Evolutionary conservation across 2,113 vertebrate species (phyloP), one percentile per base, ranked within the genome.

Genomic region (Dermatemys mawii): DNA sequence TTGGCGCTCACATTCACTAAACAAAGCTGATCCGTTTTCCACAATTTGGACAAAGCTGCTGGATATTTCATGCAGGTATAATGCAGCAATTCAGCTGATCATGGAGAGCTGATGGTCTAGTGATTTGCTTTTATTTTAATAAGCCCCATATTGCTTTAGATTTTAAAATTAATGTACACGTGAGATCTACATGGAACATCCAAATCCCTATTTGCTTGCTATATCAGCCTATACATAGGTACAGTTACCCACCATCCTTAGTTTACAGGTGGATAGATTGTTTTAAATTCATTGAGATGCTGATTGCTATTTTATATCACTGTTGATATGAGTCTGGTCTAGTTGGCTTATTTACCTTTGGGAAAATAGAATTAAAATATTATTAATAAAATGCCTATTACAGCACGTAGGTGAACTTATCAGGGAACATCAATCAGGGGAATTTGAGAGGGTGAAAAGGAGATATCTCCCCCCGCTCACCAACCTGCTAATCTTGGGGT

Each of bases 21-120:
- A 93, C 60, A 96, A 95, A 95, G 94, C 90, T 94, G 92, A 96
- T 97, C 95, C 81, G 83, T 95, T 84, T 87, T 94, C 95, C 88
- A 93, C 94, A 13, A 8, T 92, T 93, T 81, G 90, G 84, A 96
- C 96, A 92, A 94, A 95, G 55, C 51, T 95, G 67, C 81, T 55
- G 89, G 94, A 78, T 96, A 93, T 97, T 97, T 81, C 5, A 0
- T 86, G 53, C 2, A 12, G 92, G 44, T 76, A 94, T 93, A 97
- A 95, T 95, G 93, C 0, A 0, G 78, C 2, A 0, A 70, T 91
- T 94, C 86, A 96, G 92, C 92, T 90, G 92, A 90, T 90, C 87
- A 44, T 90, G 57, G 84, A 86, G 90, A 86, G 86, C 87, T 92
- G 92, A 80, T 94, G 88, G 94, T 83, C 89, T 95, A 87, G 94